Percentiles rank a stretch among this genome's conserved stretches.
Evolutionary conservation across 1,140 invertebrate genomes (phyloP).

Genomic region (Tenebrio molitor): DNA sequence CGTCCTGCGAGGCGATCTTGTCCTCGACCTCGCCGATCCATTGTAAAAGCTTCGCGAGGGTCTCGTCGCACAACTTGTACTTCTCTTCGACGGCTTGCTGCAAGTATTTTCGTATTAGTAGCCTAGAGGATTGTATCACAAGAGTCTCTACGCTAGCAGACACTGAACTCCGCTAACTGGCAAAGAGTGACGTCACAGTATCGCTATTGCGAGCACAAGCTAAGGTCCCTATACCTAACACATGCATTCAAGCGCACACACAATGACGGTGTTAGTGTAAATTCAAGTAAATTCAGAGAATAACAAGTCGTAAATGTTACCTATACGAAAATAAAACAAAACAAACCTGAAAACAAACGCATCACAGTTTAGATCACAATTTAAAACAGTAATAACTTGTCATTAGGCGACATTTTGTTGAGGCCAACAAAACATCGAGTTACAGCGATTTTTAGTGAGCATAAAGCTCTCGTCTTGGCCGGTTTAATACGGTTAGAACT

Average conservation of each 20-base stretch:
- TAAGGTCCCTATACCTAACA: constrained; percentile 54
- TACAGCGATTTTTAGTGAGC: too few relatives aligned
- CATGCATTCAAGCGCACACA: constrained; percentile 54
- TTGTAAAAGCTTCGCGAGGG: constrained; percentile 85
- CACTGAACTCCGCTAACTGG: too few relatives aligned
- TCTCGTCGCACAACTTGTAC: constrained; percentile 91
- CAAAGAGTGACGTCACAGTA: not conserved
- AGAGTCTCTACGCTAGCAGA: constrained; percentile 10
- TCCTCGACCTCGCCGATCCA: constrained; percentile 92
- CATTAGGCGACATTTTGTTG: not conserved
- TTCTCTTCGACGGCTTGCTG: constrained; percentile 96
- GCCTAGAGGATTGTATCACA: constrained; percentile 48
- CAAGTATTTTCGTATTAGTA: constrained; percentile 58
- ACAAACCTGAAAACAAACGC: constrained; percentile 62
- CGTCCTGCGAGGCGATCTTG: constrained; percentile 88
- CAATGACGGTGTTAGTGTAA: constrained; percentile 49
- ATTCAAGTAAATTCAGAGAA: constrained; percentile 41
- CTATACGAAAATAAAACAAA: constrained; percentile 55
- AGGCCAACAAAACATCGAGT: too few relatives aligned
- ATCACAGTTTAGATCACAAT: constrained; percentile 23
- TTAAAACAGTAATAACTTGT: constrained; percentile 51
- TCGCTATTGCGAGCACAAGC: constrained; percentile 27
- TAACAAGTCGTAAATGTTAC: constrained; percentile 52
- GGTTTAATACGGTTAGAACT: not conserved
- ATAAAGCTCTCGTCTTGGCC: not conserved